phyloP scores from a whole-genome alignment of 2,888 invertebrate species.

The Clitarchus hookeri region DNA sequence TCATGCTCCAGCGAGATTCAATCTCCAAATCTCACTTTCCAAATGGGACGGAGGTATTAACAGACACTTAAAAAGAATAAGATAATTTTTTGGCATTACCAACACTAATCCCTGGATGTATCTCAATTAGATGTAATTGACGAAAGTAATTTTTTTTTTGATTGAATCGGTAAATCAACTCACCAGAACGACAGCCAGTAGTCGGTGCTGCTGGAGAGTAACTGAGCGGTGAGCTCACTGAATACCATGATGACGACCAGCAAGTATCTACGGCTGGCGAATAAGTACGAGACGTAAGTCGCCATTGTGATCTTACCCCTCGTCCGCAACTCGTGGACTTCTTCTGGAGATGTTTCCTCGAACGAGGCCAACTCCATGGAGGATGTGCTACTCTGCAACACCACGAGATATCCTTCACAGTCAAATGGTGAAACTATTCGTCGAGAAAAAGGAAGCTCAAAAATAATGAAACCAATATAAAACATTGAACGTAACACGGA shows the following conservation, averaged over 20 bases:
- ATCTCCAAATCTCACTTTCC: too few relatives aligned
- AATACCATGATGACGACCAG: slow-evolving; percentile 63
- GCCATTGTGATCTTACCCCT: slow-evolving; percentile 39
- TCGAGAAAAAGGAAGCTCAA: too few relatives aligned
- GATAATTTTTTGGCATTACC: too few relatives aligned
- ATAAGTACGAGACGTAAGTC: slow-evolving; percentile 71
- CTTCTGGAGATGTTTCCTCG: slow-evolving; percentile 31
- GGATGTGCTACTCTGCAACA: slow-evolving; percentile 45
- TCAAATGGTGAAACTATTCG: background rate
- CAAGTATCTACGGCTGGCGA: slow-evolving; percentile 70
- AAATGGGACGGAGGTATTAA: too few relatives aligned
- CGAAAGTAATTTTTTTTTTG: background rate
- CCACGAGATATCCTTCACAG: background rate
- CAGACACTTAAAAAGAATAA: too few relatives aligned
- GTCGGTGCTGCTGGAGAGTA: slow-evolving; percentile 66
- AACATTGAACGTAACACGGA: background rate
- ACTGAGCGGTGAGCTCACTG: slow-evolving; percentile 65
- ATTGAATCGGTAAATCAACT: slow-evolving; percentile 44
- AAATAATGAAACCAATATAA: too few relatives aligned
- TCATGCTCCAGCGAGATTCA: too few relatives aligned
- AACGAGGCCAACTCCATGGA: slow-evolving; percentile 42
- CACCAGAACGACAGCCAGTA: slow-evolving; percentile 77
- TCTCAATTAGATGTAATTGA: too few relatives aligned
- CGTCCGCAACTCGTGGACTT: slow-evolving; percentile 39
- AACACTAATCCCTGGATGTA: too few relatives aligned